phyloP scores from a whole-genome alignment of 2,797 vertebrate species.

The Moxostoma hubbsi region DNA sequence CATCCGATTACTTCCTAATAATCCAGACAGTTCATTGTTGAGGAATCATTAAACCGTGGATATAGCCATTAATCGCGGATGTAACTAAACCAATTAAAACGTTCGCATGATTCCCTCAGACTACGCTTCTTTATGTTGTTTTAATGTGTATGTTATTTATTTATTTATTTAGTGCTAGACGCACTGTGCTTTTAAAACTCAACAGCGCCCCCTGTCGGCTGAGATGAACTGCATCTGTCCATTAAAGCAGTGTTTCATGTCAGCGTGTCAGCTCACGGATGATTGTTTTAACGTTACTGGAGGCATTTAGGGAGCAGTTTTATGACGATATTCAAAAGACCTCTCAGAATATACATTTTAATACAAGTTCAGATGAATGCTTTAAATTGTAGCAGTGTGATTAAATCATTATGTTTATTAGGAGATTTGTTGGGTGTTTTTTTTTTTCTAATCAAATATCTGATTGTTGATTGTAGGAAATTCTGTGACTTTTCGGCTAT shows the following conservation, averaged over 20 bases:
- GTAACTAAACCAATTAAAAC: background rate
- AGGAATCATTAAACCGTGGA: too few relatives aligned
- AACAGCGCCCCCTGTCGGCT: slow-evolving; percentile 95
- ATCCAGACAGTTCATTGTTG: too few relatives aligned
- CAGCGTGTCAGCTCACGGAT: background rate
- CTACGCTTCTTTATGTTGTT: slow-evolving; percentile 6
- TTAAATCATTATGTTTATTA: background rate
- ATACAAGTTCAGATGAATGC: background rate
- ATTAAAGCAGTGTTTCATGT: background rate
- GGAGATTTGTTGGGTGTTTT: too few relatives aligned
- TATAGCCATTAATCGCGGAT: too few relatives aligned
- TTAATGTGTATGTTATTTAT: slow-evolving; percentile 24
- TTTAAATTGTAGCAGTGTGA: background rate
- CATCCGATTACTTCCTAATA: too few relatives aligned
- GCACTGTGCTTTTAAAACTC: slow-evolving; percentile 78
- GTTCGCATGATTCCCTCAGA: background rate
- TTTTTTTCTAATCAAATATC: too few relatives aligned
- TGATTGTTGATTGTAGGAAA: too few relatives aligned
- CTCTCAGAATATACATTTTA: background rate
- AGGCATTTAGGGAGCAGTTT: background rate
- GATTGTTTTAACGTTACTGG: background rate
- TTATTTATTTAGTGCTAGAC: slow-evolving; percentile 2
- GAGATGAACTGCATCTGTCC: background rate
- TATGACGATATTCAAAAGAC: background rate
- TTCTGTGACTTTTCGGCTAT: too few relatives aligned